Evolutionary conservation across 2,797 vertebrate genomes (phyloP), one percentile per base, ranked within the genome.

Genomic region (Mastacembelus armatus): DNA sequence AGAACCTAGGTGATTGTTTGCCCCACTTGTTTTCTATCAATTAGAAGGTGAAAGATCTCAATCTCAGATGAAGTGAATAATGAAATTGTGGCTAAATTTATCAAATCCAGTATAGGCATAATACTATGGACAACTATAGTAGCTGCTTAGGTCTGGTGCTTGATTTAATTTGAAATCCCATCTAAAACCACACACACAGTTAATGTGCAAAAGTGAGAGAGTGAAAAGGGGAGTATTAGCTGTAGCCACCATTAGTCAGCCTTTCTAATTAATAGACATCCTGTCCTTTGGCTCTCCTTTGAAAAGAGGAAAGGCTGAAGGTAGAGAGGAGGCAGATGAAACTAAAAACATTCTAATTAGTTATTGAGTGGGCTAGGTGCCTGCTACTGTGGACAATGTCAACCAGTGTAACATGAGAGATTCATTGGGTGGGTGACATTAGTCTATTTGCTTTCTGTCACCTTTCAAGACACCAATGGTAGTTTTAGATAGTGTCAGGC

Each of bases 261-360:
- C 77, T 83, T 86, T 87, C 86, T 84, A 84, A 85, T 86, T 75
- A 83, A 83, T 74, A 79, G 83, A 77, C 85, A 84, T 85, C 78
- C 80, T 78, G 81, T 87, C 71, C 77, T 86, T 78, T 85, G 72
- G 73, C 74, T 84, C 58, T 68, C 54, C 57, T 86, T 82, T 82
- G 54, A 83, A 85, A 84, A 78, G 35, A 78, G 45, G 52, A 74
- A 61, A 76, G 52, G 48, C 66, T 57, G 48, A 48, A 69, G 63
- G 61, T 51, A 75, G 51, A 68, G 52, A 62, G 59, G 48, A 72
- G 67, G 51, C 70, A 55, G 58, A 77, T 49, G 45, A 65, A 66
- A 67, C 83, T 74, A 79, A 90, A 87, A 75, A 88, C 71, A 67
- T 72, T 75, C 78, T 89, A 89, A 91, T 91, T 85, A 86, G 74